Conservation (phyloP, 2,797 vertebrate genomes). For the Poeciliopsis gracilis region DNA sequence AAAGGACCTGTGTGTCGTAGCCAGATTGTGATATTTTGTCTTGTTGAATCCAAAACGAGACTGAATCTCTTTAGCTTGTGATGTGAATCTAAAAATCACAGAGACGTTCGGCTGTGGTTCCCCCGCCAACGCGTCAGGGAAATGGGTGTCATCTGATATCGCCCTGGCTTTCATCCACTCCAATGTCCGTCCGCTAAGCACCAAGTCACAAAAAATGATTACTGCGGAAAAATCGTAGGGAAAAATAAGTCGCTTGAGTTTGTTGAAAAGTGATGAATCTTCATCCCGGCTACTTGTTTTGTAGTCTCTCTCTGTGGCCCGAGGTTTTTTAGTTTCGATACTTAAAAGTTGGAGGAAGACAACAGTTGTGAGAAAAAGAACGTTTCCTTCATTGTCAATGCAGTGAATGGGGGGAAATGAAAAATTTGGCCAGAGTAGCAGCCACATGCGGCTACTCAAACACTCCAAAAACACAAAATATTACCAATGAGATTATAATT, state of each 20-base stretch:
- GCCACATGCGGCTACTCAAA: no score
- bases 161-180: not conserved
- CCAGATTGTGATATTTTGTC: slow-evolving; percentile 11
- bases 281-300: not conserved
- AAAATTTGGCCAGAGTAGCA: not conserved
- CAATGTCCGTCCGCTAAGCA: not conserved
- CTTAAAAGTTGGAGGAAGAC: not conserved
- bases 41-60: not conserved
- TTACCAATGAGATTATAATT: no score
- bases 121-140: not conserved
- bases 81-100: not conserved
- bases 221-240: not conserved
- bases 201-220: not conserved
- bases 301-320: not conserved
- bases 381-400: not conserved
- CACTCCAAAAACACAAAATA: no score
- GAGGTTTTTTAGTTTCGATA: not conserved
- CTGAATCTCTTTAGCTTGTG: not conserved
- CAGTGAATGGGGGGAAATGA: not conserved
- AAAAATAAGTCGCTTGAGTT: not conserved
- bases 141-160: not conserved
- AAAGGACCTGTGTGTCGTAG: slow-evolving; percentile 40
- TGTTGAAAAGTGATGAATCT: not conserved
- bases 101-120: not conserved
- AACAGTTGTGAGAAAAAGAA: not conserved